phyloP scores from a whole-genome alignment of 2,113 vertebrate species.

The Rattus rattus region DNA sequence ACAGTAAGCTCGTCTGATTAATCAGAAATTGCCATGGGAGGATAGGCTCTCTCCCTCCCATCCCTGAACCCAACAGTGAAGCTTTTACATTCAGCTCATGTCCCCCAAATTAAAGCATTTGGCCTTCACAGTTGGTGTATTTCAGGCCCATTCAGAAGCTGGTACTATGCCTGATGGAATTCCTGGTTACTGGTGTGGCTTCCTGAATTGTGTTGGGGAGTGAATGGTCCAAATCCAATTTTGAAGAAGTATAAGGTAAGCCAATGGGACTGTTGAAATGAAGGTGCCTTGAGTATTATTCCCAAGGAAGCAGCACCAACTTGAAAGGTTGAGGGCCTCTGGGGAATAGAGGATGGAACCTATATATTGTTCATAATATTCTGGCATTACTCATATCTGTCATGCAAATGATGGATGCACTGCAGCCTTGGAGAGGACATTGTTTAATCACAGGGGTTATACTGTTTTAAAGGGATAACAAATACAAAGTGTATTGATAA shows the following conservation, averaged over 20 bases:
- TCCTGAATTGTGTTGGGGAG: neutral
- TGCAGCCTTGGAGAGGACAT: neutral
- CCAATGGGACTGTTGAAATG: neutral
- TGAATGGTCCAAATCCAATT: neutral
- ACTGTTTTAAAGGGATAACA: neutral
- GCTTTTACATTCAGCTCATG: neutral
- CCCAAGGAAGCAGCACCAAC: neutral
- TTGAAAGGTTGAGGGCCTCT: neutral
- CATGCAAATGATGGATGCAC: neutral
- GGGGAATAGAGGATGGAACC: neutral
- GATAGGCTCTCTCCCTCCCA: too few species aligned
- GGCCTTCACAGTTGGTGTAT: neutral
- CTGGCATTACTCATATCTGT: neutral
- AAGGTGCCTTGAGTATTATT: neutral
- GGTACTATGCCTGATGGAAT: neutral
- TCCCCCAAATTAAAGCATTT: neutral
- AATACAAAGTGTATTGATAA: neutral
- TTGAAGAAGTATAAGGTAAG: neutral
- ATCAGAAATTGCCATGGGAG: neutral
- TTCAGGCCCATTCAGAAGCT: conserved; percentile 1
- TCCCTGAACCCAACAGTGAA: neutral
- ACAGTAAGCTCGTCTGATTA: neutral
- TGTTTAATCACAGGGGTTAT: neutral
- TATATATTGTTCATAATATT: neutral
- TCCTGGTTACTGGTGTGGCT: neutral